A percentile compares a stretch with the other conserved stretches of the same genome.
These are phyloP conservation scores for Herminia tarsipennalis DNA, from an alignment of 2,888 invertebrate species.

Conservation along the genomic window DNA sequence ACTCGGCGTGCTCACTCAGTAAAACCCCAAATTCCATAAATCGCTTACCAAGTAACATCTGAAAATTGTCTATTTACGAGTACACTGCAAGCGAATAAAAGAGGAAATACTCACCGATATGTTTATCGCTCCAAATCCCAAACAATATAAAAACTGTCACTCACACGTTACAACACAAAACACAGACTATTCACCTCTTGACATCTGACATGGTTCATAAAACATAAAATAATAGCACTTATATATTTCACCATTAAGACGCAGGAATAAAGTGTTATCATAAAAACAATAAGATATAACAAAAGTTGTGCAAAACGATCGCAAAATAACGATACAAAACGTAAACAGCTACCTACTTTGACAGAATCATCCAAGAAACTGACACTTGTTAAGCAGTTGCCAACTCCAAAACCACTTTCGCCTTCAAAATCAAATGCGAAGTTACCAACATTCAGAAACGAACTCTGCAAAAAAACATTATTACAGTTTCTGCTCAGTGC, in stretches of 20 bases:
- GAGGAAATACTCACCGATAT: constrained; percentile 78
- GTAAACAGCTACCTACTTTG: constrained; percentile 84
- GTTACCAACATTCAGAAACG: constrained; percentile 41
- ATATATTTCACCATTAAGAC: constrained; percentile 67
- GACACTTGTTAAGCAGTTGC: constrained; percentile 58
- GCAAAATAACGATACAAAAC: constrained; percentile 84
- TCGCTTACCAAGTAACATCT: constrained; percentile 47
- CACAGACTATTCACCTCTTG: constrained; percentile 82
- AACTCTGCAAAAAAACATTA: constrained; percentile 16
- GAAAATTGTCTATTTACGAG: constrained; percentile 39
- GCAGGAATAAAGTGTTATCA: constrained; percentile 69
- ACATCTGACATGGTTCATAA: constrained; percentile 80
- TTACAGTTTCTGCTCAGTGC: too few relatives aligned
- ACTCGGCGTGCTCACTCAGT: constrained; percentile 36
- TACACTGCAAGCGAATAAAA: constrained; percentile 45
- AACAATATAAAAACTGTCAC: constrained; percentile 83
- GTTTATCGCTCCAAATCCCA: constrained; percentile 81
- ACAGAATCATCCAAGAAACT: constrained; percentile 80
- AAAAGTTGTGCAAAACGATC: constrained; percentile 82
- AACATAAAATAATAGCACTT: constrained; percentile 63
- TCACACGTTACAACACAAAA: constrained; percentile 79
- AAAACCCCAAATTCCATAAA: constrained; percentile 25
- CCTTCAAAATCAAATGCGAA: constrained; percentile 49
- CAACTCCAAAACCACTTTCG: constrained; percentile 74
- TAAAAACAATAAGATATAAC: constrained; percentile 80